Conservation (phyloP, 2,113 vertebrate genomes). For the Rhinopomastus cyanomelas region DNA sequence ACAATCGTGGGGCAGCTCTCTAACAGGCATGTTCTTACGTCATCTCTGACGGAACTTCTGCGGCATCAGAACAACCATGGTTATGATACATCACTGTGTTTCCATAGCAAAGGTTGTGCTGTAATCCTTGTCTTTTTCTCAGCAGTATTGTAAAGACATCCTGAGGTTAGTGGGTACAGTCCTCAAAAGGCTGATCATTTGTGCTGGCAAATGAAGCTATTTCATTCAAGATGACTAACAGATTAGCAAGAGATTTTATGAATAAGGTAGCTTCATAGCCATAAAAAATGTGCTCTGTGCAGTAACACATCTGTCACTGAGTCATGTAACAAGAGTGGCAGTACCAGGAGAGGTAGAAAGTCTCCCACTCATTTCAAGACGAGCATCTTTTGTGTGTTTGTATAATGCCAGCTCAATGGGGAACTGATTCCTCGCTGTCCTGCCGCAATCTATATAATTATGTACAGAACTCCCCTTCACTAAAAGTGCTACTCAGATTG, state of each 20-base stretch:
- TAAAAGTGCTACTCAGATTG: neutral
- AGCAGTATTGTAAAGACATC: neutral
- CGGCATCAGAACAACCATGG: neutral
- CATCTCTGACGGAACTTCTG: neutral
- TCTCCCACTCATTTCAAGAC: neutral
- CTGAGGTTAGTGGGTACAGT: neutral
- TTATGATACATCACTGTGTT: neutral
- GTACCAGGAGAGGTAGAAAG: neutral
- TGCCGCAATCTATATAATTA: neutral
- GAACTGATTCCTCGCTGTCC: neutral
- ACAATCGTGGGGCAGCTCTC: neutral
- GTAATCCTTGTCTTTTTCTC: neutral
- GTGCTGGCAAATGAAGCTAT: conserved; percentile 28
- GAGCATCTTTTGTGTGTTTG: neutral
- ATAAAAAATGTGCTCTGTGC: neutral
- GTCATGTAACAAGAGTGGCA: neutral
- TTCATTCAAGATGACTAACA: conserved; percentile 28
- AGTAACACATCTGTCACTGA: conserved; percentile 2
- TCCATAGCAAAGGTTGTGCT: neutral
- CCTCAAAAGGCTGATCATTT: conserved; percentile 18
- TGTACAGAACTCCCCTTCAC: neutral
- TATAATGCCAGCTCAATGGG: neutral
- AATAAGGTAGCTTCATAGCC: neutral
- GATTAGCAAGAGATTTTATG: conserved; percentile 5
- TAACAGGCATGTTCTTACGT: neutral